A percentile compares a stretch with the other conserved stretches of the same genome.
phyloP scores from a whole-genome alignment of 2,797 vertebrate genomes.

The Ctenopoma kingsleyae region DNA sequence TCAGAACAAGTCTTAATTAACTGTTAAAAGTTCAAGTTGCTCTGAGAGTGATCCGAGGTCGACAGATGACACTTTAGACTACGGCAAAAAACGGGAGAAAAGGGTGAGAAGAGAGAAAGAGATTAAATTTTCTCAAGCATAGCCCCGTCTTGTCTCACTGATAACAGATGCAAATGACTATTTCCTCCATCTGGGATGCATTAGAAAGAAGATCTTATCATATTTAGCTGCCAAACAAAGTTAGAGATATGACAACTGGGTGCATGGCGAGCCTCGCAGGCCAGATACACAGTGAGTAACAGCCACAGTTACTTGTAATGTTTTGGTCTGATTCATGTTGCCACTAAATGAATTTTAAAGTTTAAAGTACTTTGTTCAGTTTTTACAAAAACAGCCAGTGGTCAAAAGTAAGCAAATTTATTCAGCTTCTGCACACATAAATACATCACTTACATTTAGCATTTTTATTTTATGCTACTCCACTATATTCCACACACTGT shows the following conservation, averaged over 20 bases:
- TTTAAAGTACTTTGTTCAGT: background rate
- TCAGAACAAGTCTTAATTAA: constrained; percentile 59
- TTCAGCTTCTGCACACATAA: background rate
- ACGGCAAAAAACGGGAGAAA: constrained; percentile 5
- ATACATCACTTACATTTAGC: too few relatives aligned
- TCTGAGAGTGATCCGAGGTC: constrained; percentile 24
- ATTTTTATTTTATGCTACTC: background rate
- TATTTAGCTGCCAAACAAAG: constrained; percentile 60
- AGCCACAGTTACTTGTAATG: constrained; percentile 20
- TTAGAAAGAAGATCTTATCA: constrained; percentile 50
- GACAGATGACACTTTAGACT: constrained; percentile 33
- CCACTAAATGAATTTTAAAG: background rate
- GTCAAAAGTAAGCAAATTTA: background rate
- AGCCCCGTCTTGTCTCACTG: constrained; percentile 19
- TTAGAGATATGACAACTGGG: constrained; percentile 34
- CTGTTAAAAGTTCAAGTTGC: constrained; percentile 55
- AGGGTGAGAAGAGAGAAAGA: constrained; percentile 2
- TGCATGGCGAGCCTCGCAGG: constrained; percentile 4
- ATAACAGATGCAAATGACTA: constrained; percentile 54
- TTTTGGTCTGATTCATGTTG: constrained; percentile 15
- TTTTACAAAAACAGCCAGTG: background rate
- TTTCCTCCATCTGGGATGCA: constrained; percentile 53
- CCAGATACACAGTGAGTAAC: constrained; percentile 22
- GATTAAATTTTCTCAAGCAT: constrained; percentile 35
- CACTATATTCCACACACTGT: background rate